phyloP scores from a whole-genome alignment of 2,888 invertebrate genomes.

The Xiphydria camelus region DNA sequence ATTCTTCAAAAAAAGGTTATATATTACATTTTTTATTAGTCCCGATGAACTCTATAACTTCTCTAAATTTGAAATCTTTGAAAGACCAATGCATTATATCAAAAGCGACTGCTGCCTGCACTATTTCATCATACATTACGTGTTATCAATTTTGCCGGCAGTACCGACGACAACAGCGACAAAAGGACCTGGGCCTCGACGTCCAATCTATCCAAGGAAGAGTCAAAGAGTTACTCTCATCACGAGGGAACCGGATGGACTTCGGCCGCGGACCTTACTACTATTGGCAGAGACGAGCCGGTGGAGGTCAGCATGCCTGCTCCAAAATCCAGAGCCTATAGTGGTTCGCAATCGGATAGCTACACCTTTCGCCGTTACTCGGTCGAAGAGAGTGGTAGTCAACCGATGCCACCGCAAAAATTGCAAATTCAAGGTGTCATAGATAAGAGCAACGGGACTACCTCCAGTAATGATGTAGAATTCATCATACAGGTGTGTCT shows the following conservation, averaged over 20 bases:
- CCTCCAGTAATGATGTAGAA: slow-evolving; percentile 49
- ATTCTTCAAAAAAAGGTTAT: too few relatives aligned
- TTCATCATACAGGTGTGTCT: slow-evolving; percentile 51
- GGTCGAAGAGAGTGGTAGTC: slow-evolving; percentile 31
- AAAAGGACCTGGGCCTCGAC: slow-evolving; percentile 78
- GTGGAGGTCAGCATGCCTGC: slow-evolving; percentile 8
- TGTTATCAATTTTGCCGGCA: too few relatives aligned
- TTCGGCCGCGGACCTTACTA: slow-evolving; percentile 78
- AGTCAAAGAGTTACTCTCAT: slow-evolving; percentile 22
- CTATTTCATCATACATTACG: too few relatives aligned
- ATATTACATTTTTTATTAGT: too few relatives aligned
- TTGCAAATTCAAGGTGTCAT: slow-evolving; percentile 52
- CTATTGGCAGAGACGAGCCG: slow-evolving; percentile 7
- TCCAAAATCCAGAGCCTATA: slow-evolving; percentile 31
- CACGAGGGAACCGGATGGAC: slow-evolving; percentile 63
- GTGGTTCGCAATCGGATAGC: slow-evolving; percentile 39
- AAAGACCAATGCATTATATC: too few relatives aligned
- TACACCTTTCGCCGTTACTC: slow-evolving; percentile 40
- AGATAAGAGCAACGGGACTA: slow-evolving; percentile 43
- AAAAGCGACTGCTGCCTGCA: too few relatives aligned
- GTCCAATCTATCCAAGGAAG: slow-evolving; percentile 65
- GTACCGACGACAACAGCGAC: slow-evolving; percentile 48
- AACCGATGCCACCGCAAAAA: slow-evolving; percentile 31
- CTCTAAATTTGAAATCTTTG: too few relatives aligned
- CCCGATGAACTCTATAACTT: background rate